Evolutionary conservation across 2,888 invertebrate genomes (phyloP), one percentile per base, ranked within the genome.

Genomic region (Tyria jacobaeae): DNA sequence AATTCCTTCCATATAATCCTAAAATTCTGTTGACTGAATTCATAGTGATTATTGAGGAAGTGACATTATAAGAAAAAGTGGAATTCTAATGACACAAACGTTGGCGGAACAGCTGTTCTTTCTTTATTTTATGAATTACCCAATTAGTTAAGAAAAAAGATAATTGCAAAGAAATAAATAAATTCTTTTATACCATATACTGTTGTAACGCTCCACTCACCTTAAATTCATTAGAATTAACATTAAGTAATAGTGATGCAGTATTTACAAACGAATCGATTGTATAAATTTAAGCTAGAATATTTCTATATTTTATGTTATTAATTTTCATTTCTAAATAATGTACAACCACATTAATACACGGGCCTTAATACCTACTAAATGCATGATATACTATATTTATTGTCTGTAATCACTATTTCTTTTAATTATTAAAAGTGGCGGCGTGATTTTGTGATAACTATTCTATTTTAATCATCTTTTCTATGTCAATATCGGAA

Each of bases 1-100:
- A 64, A 66, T 49, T 59, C 57, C 71, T 78, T 80, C 70, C 63
- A 76, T 75, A 71, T 76, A 76, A 88, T 88, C 86, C 84, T 83
- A 80, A 80, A 85, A 80, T 88, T 88, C 86, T 81, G 49, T 79
- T 50, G 55, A 80, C 70, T 61, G 88, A 88, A 87, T 85, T 87
- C 66, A 78, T 80, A 83, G 83, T 68, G 87, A 87, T 87, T 78
- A 68, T 78, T 72, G 62, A 69, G 59, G 78, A 76, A 79, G 75
- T 49, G 66, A 75, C 68, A 60, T 31, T 34, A 10, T 52, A 44
- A 59, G 44, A 21, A 21, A 39, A 17, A 27, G 12, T 50, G 21
- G n/a, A 39, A 44, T 34, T 52, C 41, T 17, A 39, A 27, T 41
- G 27, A 57, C 14, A 21, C 12, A 21, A 27, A 41, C 24, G 14